Conservation (phyloP, 1,140 invertebrate species). For the Papilio polytes region DNA sequence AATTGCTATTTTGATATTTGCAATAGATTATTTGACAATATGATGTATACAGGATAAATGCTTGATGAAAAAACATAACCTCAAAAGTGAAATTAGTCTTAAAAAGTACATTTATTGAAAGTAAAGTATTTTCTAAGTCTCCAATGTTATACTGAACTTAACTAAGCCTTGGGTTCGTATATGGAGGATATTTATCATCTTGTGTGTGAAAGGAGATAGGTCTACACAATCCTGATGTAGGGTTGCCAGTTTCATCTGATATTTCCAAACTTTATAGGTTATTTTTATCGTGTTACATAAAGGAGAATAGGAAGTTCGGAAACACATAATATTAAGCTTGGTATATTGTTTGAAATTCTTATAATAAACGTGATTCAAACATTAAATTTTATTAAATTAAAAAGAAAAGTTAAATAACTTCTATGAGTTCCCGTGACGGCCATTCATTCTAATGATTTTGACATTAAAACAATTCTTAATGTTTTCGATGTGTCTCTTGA, state of each 20-base stretch:
- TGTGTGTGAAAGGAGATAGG: neutral
- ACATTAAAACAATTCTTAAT: constrained; percentile 23
- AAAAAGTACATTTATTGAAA: neutral
- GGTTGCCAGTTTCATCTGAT: too few relatives aligned
- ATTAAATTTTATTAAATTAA: too few relatives aligned
- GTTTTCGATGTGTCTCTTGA: constrained; percentile 2
- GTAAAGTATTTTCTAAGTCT: neutral
- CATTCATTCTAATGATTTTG: neutral
- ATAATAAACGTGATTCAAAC: too few relatives aligned
- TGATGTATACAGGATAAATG: too few relatives aligned
- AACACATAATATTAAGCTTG: too few relatives aligned
- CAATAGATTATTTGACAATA: too few relatives aligned
- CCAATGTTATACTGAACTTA: neutral
- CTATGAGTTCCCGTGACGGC: neutral
- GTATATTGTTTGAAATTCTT: too few relatives aligned
- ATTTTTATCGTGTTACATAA: too few relatives aligned
- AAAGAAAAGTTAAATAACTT: neutral
- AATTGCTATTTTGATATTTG: too few relatives aligned
- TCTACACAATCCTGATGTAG: neutral
- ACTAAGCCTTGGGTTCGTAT: neutral
- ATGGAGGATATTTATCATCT: neutral
- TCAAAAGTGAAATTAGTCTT: neutral
- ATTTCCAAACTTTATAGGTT: too few relatives aligned
- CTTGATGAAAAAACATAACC: neutral
- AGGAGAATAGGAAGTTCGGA: too few relatives aligned